Base-by-base conservation (phyloP, 2,888 invertebrate species). In the Noctua fimbriata region DNA sequence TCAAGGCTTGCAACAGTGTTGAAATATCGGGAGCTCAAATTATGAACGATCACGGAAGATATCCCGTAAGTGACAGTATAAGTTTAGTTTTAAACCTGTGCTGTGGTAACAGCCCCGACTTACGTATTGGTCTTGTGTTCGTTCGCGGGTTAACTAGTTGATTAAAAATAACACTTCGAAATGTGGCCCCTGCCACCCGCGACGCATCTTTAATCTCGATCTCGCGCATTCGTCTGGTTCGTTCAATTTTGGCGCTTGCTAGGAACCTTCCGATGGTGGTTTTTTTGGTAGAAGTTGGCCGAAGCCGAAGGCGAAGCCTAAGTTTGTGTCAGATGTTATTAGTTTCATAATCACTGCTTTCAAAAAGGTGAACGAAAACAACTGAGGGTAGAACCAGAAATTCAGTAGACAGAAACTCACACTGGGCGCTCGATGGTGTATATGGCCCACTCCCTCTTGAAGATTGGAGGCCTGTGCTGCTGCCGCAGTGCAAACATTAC, bases 311-410 rank as follows among this genome's bases (percentile, higher is more conserved):
- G 21, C 1, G 49, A 49, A 21, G 52, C 14, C 12, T 1, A 58
- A n/a, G 5, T 1, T 6, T 12, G 0, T 4, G 4, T 2, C 14
- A 5, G 58, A n/a, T n/a, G 0, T 1, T 58, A 0, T 58, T 58
- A 14, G 5, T 58, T n/a, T 58, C n/a, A n/a, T 5, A 3, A 12
- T 2, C 1, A 58, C 10, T 58, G 58, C n/a, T n/a, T 4, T n/a
- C n/a, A 28, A 60, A 60, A 28, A 28, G 28, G 28, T 1, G 60
- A 12, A 12, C 1, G 14, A n/a, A n/a, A 58, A 24, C 55, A 58
- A n/a, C 10, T 24, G 10, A 24, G 10, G 55, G 10, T 24, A 24
- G 10, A 16, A 58, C n/a, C n/a, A 58, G n/a, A 58, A 14, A 28
- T 58, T n/a, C 1, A 14, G 14, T n/a, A 18, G 16, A 2, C 16